A percentile compares a stretch with the other conserved stretches of the same genome.
phyloP scores from a whole-genome alignment of 2,113 vertebrate species.

The Phrynosoma platyrhinos region DNA sequence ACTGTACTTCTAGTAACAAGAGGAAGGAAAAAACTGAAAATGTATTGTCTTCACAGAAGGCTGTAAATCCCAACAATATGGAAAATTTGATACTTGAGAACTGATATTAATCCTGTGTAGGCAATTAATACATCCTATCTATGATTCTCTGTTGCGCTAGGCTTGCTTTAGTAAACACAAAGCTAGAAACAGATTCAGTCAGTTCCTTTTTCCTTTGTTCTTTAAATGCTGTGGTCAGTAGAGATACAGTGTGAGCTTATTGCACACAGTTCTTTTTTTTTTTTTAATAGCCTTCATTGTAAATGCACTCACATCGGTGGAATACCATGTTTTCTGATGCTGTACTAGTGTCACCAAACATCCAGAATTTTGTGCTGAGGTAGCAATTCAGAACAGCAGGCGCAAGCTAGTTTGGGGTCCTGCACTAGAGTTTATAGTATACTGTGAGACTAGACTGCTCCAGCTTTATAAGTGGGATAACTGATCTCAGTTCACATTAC shows the following conservation, averaged over 20 bases:
- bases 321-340: neutral
- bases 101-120: neutral
- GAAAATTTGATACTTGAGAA: neutral
- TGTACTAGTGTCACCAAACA: neutral
- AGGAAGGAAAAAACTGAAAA: conserved; percentile 35
- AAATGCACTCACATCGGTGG: neutral
- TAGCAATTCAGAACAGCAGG: neutral
- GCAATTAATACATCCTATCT: neutral
- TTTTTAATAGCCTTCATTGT: neutral
- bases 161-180: neutral
- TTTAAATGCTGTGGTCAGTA: neutral
- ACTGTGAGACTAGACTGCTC: neutral
- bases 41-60: neutral
- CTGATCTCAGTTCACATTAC: neutral
- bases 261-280: neutral
- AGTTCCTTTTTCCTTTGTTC: neutral
- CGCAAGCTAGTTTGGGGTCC: neutral
- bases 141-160: neutral
- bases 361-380: neutral
- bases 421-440: neutral
- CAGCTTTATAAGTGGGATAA: too few relatives aligned
- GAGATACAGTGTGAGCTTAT: neutral
- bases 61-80: neutral
- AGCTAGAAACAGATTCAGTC: neutral
- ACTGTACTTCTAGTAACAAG: conserved; percentile 22